Evolutionary conservation across 2,888 invertebrate species (phyloP), one percentile per base, ranked within the genome.

Genomic region (Spodoptera picta): DNA sequence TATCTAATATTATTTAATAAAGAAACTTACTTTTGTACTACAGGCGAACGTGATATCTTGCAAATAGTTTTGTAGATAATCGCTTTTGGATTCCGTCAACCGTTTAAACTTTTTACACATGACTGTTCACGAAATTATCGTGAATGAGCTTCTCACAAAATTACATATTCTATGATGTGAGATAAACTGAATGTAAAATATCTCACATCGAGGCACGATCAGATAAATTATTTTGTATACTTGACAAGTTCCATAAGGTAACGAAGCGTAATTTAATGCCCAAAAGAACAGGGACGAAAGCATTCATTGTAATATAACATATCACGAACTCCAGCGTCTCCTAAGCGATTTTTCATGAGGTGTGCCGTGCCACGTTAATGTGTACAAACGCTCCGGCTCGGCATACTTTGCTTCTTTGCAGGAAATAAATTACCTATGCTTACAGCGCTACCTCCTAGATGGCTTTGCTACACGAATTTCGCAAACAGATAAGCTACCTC

Each of bases 341-440:
- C 89, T 93, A 93, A 94, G 91, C 93, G 92, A 93, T 94, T 93
- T 93, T 93, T 94, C 93, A 94, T 92, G 93, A 93, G 92, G 89
- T 89, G 85, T 84, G 83, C 88, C 85, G 85, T 84, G 83, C 88
- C 85, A 83, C 90, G 92, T 92, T 93, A 94, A 93, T 93, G 94
- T 93, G 91, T 92, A 93, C 94, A 90, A 92, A 92, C 91, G 88
- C 86, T 87, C 87, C 89, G 90, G 88, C 90, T 89, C 87, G 87
- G 89, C 91, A 89, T 90, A 91, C 92, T 92, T 90, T 89, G 89
- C 92, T 91, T 92, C 90, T 92, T 89, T 86, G 85, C 86, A 87
- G 89, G 87, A 91, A 91, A 94, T 94, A 93, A 94, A 93, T 94
- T 92, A 77, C 79, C 75, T 66, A 92, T 92, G 89, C 88, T 86